Base-by-base conservation (phyloP, 2,113 vertebrate species). In the Mustela lutreola region DNA sequence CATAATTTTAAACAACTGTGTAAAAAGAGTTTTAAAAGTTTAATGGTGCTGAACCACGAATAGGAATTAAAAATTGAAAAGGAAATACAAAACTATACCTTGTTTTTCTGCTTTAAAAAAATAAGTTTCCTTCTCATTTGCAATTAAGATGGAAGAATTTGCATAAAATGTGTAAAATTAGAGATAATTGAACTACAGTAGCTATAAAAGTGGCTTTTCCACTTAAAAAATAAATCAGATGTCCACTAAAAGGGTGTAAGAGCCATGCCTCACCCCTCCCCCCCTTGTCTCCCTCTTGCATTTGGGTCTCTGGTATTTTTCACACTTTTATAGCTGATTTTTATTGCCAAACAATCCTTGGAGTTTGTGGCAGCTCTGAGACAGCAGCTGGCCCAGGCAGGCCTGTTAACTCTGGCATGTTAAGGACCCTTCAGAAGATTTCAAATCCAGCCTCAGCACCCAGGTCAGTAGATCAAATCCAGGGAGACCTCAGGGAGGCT, bases 131-230 rank as follows among this genome's bases (percentile, higher is more conserved):
- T 92, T 97, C 98, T 98, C 94, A 99, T 99, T 98, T 99, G 98
- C 98, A 99, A 99, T 99, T 99, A 98, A 98, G 98, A 98, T 99
- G 83, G 58, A 75, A 42, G 82, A 97, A 99, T 99, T 98, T 99
- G 98, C 98, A 99, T 99, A 98, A 99, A 99, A 99, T 98, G 98
- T 99, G 95, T 99, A 98, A 99, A 99, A 99, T 99, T 99, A 98
- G 98, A 98, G 98, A 98, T 99, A 99, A 99, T 99, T 99, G 98
- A 99, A 98, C 98, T 99, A 98, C 98, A 98, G 98, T 98, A 98
- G 97, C 98, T 99, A 98, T 99, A 98, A 99, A 99, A 98, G 98
- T 97, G 97, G 98, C 98, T 98, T 97, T 97, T 97, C 95, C 97
- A 79, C 98, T 99, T 98, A 98, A 96, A 98, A 99, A 99, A 98